phyloP scores from a whole-genome alignment of 2,888 invertebrate species.

The Willowsia nigromaculata region DNA sequence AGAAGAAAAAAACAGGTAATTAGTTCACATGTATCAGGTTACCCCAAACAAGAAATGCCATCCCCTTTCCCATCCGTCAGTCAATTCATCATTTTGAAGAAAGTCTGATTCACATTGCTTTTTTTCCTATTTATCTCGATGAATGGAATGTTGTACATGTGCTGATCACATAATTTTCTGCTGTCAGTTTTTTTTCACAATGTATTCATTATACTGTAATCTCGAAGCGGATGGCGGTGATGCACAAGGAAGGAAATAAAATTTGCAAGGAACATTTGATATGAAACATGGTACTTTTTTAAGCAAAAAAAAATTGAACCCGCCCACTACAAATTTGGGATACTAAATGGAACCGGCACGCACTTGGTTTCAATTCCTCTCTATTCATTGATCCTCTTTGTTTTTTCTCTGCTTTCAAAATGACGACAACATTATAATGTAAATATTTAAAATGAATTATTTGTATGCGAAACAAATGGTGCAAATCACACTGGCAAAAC shows the following conservation, averaged over 20 bases:
- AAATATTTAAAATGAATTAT: background rate
- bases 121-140: background rate
- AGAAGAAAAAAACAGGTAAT: background rate
- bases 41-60: background rate
- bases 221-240: background rate
- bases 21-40: background rate
- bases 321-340: background rate
- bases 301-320: background rate
- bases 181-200: background rate
- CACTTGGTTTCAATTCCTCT: background rate
- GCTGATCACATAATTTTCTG: slow-evolving; percentile 27
- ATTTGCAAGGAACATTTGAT: slow-evolving; percentile 53
- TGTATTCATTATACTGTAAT: slow-evolving; percentile 20
- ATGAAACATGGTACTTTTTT: slow-evolving; percentile 10
- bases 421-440: background rate
- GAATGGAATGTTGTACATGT: slow-evolving; percentile 19
- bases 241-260: slow-evolving; percentile 14
- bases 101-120: background rate
- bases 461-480: background rate
- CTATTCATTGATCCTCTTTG: background rate
- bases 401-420: slow-evolving; percentile 33
- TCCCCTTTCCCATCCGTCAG: background rate
- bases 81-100: background rate
- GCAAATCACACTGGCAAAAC: background rate
- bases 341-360: background rate